Evolutionary conservation across 2,113 vertebrate species (phyloP).

Genomic region (Etheostoma spectabile): DNA sequence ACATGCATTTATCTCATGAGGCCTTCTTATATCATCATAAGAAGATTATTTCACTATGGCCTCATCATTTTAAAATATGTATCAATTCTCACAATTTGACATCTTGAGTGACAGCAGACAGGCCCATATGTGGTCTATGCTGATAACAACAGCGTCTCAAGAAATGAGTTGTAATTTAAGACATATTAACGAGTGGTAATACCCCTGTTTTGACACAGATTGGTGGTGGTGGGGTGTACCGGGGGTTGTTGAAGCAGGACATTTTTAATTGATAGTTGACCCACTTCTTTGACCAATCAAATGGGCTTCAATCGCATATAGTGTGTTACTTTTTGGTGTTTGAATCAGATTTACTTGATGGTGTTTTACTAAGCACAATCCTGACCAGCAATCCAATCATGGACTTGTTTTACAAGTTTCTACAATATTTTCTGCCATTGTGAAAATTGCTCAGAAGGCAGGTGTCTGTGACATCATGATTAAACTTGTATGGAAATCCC

Average conservation of each 20-base stretch:
- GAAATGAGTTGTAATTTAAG: slow-evolving; percentile 47
- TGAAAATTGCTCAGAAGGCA: slow-evolving; percentile 32
- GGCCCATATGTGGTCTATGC: slow-evolving; percentile 60
- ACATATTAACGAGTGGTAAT: slow-evolving; percentile 60
- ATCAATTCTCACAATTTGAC: slow-evolving; percentile 49
- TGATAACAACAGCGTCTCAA: slow-evolving; percentile 45
- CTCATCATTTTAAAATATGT: slow-evolving; percentile 69
- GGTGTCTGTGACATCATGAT: slow-evolving; percentile 43
- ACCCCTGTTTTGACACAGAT: slow-evolving; percentile 52
- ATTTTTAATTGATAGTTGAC: slow-evolving; percentile 61
- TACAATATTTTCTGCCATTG: slow-evolving; percentile 5
- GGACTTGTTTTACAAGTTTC: slow-evolving; percentile 3
- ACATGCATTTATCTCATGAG: slow-evolving; percentile 62
- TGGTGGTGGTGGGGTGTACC: background rate
- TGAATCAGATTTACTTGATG: slow-evolving; percentile 55
- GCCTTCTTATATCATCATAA: slow-evolving; percentile 63
- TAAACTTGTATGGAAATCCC: slow-evolving; percentile 44
- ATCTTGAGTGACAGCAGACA: slow-evolving; percentile 37
- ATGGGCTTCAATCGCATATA: background rate
- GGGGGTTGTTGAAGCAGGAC: slow-evolving; percentile 17
- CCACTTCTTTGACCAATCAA: slow-evolving; percentile 23
- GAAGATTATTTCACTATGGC: slow-evolving; percentile 66
- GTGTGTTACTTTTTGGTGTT: slow-evolving; percentile 12
- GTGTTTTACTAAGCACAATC: slow-evolving; percentile 26
- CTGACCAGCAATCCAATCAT: slow-evolving; percentile 64